These are phyloP conservation scores for Periplaneta americana DNA, from an alignment of 1,140 invertebrate genomes.

Conservation along the genomic window DNA sequence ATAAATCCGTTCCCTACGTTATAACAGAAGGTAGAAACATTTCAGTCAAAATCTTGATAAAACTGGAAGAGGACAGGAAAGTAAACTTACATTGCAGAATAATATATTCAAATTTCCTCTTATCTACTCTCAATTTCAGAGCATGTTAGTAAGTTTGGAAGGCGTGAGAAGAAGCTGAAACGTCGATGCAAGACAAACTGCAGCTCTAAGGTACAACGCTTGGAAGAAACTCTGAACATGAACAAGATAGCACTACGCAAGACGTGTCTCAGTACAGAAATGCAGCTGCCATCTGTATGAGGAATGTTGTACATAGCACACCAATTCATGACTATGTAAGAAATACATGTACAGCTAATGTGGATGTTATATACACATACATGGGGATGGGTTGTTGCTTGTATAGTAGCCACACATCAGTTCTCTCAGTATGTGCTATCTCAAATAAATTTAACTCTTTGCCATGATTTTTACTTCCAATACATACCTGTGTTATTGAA, in stretches of 20 bases:
- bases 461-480: no score
- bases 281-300: neutral
- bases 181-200: neutral
- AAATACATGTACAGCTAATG: neutral
- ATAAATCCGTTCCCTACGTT: no score
- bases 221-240: neutral
- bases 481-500: no score
- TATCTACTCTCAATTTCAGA: no score
- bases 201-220: neutral
- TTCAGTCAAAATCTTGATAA: no score
- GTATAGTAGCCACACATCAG: neutral
- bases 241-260: neutral
- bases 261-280: neutral
- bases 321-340: neutral
- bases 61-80: no score
- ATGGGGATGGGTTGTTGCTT: neutral
- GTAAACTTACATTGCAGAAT: no score
- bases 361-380: no score
- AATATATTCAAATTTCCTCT: no score
- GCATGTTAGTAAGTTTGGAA: neutral
- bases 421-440: no score
- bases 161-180: neutral
- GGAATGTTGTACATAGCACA: neutral
- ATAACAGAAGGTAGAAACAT: no score
- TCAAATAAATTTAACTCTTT: no score